phyloP scores from a whole-genome alignment of 2,888 invertebrate species.

The Xestobium rufovillosum region DNA sequence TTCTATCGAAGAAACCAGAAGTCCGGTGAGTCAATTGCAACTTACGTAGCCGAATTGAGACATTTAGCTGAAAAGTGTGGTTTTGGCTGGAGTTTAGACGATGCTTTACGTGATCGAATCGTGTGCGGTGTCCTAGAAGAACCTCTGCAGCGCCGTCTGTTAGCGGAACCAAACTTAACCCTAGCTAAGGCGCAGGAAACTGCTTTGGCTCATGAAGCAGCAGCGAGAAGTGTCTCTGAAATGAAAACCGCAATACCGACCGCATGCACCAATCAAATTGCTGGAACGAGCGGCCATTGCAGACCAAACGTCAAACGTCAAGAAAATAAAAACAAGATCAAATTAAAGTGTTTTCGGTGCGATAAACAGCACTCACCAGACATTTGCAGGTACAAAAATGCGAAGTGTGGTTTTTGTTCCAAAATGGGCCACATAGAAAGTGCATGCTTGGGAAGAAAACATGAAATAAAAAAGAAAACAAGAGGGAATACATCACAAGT shows the following conservation, averaged over 20 bases:
- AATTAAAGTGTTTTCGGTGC: too few species aligned
- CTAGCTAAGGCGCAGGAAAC: not conserved
- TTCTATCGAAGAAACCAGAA: too few species aligned
- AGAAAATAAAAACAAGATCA: too few species aligned
- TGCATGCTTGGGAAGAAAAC: constrained; percentile 24
- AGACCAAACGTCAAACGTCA: too few species aligned
- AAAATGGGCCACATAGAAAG: too few species aligned
- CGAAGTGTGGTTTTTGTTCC: too few species aligned
- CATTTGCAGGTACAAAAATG: too few species aligned
- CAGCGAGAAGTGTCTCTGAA: not conserved
- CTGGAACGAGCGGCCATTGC: too few species aligned
- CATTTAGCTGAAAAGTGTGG: not conserved
- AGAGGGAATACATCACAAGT: constrained; percentile 20
- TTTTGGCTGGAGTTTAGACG: not conserved
- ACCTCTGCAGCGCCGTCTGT: not conserved
- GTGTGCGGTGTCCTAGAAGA: not conserved
- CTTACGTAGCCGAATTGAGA: not conserved
- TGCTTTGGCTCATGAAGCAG: not conserved
- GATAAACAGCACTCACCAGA: too few species aligned
- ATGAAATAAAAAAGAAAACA: constrained; percentile 21
- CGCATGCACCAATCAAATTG: too few species aligned
- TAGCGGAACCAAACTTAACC: not conserved
- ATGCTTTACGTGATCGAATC: not conserved
- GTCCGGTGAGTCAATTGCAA: not conserved
- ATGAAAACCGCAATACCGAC: too few species aligned